Base-by-base conservation (phyloP, 2,888 invertebrate genomes). In the Phymatocera aterrima region DNA sequence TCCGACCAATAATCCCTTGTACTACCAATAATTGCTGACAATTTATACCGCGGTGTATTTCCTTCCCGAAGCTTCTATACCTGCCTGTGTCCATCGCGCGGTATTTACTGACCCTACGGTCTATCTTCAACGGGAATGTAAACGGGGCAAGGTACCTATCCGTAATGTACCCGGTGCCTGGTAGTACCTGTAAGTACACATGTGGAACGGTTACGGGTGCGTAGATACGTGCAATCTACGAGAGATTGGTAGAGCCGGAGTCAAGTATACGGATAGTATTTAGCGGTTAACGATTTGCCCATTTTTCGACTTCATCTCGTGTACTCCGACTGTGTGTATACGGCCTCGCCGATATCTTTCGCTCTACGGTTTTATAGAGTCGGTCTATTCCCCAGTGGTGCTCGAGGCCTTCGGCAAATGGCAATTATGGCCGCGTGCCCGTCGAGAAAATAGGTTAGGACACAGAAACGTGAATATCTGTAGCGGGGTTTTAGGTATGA, bases 381-480 rank as follows among this genome's bases (percentile, higher is more conserved):
- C 84, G 86, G 85, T 87, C 87, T 85, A 87, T 87, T 87, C 86
- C 84, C 85, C 83, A 82, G 83, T 80, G 81, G 81, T 81, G 80
- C 82, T 81, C 80, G 77, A 75, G 18, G n/a, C 18, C 43, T 43
- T 43, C 37, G 64, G 34, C 24, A 24, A 68, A 40, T 15, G 6
- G 3, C 21, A 6, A 18, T 64, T 10, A 18, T n/a, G 3, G 37
- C 18, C 8, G 18, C 34, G n/a, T 64, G n/a, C 4, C 18, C 3
- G 37, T 8, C 18, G 6, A 15, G 61, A 6, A 2, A 37, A 64
- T 18, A 37, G 34, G n/a, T 34, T 57, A 0, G 10, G 24, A 37
- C 34, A 21, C 4, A 10, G 18, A n/a, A 64, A 3, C 37, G 37
- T 37, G 37, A 37, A 34, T n/a, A 18, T 37, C 1, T 10, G 61